Conservation (phyloP, 1,140 invertebrate genomes). For the Acromyrmex heyeri region DNA sequence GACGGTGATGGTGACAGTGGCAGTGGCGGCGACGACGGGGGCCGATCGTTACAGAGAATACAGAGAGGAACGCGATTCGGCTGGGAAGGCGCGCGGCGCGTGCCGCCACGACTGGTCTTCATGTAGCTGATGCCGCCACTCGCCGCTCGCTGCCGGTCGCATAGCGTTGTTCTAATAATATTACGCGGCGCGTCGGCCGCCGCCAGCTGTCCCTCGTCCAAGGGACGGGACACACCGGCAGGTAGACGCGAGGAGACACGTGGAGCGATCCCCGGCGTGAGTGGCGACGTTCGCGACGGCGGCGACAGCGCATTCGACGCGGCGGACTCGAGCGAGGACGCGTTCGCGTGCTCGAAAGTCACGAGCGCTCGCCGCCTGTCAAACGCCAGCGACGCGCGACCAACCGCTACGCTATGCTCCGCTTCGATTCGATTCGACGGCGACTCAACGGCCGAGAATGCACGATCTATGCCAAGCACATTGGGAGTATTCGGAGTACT, state of each 20-base stretch:
- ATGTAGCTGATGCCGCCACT: conserved; percentile 67
- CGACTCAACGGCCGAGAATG: background rate
- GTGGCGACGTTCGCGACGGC: background rate
- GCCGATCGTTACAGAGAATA: conserved; percentile 41
- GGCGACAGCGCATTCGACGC: conserved; percentile 12
- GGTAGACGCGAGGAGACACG: conserved; percentile 23
- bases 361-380: conserved; percentile 66
- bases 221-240: background rate
- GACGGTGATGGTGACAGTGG: background rate
- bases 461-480: conserved; percentile 7
- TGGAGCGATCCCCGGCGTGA: conserved; percentile 39
- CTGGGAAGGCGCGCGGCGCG: conserved; percentile 25
- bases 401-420: background rate
- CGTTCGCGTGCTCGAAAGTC: background rate
- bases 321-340: background rate
- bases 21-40: conserved; percentile 11
- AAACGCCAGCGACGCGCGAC: conserved; percentile 64
- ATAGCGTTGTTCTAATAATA: conserved; percentile 75
- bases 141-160: conserved; percentile 64
- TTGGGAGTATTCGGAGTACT: background rate
- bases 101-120: conserved; percentile 44
- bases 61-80: conserved; percentile 37
- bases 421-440: conserved; percentile 53
- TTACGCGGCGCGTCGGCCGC: conserved; percentile 14
- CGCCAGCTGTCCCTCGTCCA: conserved; percentile 2